Evolutionary conservation across 2,888 invertebrate species (phyloP).

Genomic region (Lamellibrachia columna): DNA sequence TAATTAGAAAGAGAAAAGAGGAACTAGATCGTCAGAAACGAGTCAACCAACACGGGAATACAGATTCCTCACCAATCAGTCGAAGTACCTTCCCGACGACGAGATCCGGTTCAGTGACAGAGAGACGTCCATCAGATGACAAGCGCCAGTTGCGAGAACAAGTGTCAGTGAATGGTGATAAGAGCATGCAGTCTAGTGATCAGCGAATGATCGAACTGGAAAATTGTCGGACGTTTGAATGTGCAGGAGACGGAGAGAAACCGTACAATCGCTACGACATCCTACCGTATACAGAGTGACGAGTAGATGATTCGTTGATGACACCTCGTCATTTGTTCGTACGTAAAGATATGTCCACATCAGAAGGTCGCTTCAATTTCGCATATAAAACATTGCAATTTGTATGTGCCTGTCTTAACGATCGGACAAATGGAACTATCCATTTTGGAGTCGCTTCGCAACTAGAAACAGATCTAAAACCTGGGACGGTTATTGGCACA

Average conservation of each 20-base stretch:
- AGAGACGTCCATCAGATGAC: not conserved
- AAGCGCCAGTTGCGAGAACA: not conserved
- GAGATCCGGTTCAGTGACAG: not conserved
- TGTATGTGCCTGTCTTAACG: constrained; percentile 41
- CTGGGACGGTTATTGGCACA: constrained; percentile 27
- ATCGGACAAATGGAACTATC: constrained; percentile 40
- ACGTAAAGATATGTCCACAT: not conserved
- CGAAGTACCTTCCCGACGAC: not conserved
- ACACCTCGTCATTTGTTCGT: not conserved
- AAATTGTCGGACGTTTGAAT: not conserved
- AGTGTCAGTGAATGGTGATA: not conserved
- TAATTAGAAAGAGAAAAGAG: not conserved
- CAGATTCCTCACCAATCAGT: no score
- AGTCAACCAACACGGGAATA: no score
- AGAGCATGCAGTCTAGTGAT: not conserved
- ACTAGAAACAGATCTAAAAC: not conserved
- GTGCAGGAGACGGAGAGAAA: not conserved
- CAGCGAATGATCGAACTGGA: no score
- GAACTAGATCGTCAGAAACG: not conserved
- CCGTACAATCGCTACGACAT: not conserved
- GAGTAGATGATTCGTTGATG: not conserved
- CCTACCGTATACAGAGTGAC: not conserved
- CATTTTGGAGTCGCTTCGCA: constrained; percentile 38
- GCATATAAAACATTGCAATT: constrained; percentile 30
- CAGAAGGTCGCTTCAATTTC: not conserved